Base-by-base conservation (phyloP, 2,113 vertebrate genomes). In the Piaya cayana region DNA sequence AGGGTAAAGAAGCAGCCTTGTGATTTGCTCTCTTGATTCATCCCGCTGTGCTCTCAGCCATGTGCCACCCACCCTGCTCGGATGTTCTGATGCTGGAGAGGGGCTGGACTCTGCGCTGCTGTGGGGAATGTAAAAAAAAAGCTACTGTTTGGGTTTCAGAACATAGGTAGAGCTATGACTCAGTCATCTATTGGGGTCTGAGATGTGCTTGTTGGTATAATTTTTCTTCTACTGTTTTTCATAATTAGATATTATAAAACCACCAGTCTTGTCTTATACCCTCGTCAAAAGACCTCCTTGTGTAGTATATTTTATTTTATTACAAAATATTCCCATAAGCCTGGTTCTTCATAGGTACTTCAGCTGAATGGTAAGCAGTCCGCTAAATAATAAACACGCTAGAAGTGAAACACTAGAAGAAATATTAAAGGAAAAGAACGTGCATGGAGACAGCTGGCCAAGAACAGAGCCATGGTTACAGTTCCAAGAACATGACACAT, bases 11-110 rank as follows among this genome's bases (percentile, higher is more conserved):
- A 55, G 49, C 82, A 65, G 63, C 17, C 50, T 77, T 16, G 3
- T 37, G 63, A n/a, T 42, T 52, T 81, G 42, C 32, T 87, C 3
- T 14, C 71, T 30, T 19, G 39, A 56, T 43, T 69, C 56, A 74
- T 34, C 25, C 3, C 0, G 0, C 23, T 36, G 43, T 36, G 15
- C 43, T 42, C 79, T n/a, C 52, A 72, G 0, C 32, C 43, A 27
- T 1, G 3, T 2, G 14, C 43, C 47, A 34, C 12, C 58, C 34
- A 2, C 58, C 21, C 36, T 4, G 5, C 3, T 2, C 0, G 5
- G 45, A 15, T 26, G 1, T n/a, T 52, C 30, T 43, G 19, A 4
- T 5, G 15, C 58, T 90, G 78, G 30, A 72, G 56, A 23, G 18
- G 19, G 15, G n/a, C 9, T 74, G 77, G 84, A 58, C 34, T 29